Conservation (phyloP, 2,797 vertebrate genomes). For the Falco peregrinus region DNA sequence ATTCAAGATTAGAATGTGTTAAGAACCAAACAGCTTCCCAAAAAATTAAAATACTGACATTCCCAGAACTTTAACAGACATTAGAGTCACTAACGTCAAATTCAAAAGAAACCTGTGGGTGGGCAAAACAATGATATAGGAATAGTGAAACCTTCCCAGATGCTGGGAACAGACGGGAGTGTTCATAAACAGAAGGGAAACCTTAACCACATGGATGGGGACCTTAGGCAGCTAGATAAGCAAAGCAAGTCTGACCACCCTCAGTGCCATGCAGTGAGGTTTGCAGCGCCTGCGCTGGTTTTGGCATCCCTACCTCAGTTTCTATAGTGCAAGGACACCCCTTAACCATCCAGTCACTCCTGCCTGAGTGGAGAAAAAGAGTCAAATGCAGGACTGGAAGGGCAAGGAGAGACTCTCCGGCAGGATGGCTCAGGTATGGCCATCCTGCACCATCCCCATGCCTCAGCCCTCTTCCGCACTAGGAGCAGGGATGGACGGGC, state of each 20-base stretch:
- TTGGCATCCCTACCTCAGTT: not conserved
- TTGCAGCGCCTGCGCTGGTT: not conserved
- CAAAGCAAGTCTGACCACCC: not conserved
- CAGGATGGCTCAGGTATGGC: not conserved
- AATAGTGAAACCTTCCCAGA: not conserved
- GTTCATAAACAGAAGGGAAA: not conserved
- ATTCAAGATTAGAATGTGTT: not conserved
- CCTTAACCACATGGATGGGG: not conserved
- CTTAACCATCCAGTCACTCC: not conserved
- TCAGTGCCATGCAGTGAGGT: not conserved
- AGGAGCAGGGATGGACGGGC: not conserved
- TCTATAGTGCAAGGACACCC: not conserved
- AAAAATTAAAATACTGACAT: constrained; percentile 3
- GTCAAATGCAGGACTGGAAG: not conserved
- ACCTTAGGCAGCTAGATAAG: not conserved
- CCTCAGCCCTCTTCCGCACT: not conserved
- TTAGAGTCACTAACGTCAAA: not conserved
- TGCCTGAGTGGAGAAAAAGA: not conserved
- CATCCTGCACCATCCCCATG: no score
- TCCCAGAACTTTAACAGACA: not conserved
- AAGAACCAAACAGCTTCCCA: not conserved
- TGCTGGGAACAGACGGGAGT: not conserved
- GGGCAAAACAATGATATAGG: not conserved
- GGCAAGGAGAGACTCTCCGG: not conserved
- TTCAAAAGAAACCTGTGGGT: not conserved